Percentiles rank a stretch among this genome's conserved stretches.
Conservation (phyloP, 2,113 vertebrate genomes). For the Anoura caudifer region DNA sequence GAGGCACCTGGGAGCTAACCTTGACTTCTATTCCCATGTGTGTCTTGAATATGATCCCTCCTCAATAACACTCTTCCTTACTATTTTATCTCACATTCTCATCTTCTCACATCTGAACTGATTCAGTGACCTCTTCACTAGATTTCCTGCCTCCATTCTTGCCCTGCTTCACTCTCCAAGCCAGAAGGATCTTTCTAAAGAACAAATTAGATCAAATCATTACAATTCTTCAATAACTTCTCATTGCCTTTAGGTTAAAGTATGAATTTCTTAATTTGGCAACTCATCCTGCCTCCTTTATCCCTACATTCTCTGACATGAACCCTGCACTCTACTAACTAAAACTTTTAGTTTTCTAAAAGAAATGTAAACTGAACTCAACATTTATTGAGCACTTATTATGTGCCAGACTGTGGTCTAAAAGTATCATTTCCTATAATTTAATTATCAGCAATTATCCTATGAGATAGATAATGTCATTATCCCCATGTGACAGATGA, state of each 20-base stretch:
- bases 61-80: neutral
- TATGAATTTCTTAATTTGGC: slow-evolving; percentile 1
- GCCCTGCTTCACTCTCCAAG: slow-evolving; percentile 28
- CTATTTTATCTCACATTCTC: neutral
- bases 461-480: neutral
- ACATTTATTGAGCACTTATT: neutral
- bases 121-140: neutral
- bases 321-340: neutral
- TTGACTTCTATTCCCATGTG: neutral
- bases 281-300: neutral
- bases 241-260: neutral
- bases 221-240: slow-evolving; percentile 11
- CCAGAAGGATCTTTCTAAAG: slow-evolving; percentile 9
- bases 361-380: neutral
- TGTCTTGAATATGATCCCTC: neutral
- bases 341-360: slow-evolving; percentile 19
- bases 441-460: neutral
- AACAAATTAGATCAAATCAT: slow-evolving; percentile 20
- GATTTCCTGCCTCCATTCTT: neutral
- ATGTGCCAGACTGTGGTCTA: neutral
- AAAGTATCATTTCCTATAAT: neutral
- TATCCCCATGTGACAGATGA: neutral
- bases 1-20: neutral
- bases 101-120: neutral
- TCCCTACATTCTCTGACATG: neutral